Conservation (phyloP, 2,113 vertebrate species). For the Salvelinus sp. region DNA sequence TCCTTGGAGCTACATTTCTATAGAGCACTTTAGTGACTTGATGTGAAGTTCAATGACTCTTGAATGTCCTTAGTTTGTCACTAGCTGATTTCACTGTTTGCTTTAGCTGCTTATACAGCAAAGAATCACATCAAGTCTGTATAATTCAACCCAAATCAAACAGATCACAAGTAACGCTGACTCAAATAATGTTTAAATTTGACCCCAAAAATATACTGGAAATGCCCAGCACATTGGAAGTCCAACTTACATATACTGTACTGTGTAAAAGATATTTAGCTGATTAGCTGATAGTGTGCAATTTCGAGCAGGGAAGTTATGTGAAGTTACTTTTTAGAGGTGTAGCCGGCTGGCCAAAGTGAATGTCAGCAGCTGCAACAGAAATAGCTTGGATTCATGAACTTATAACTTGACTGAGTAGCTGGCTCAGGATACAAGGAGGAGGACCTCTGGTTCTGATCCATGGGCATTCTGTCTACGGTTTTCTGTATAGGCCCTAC, state of each 20-base stretch:
- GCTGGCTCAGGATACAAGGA: not conserved
- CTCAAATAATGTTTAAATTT: not conserved
- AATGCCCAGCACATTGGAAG: not conserved
- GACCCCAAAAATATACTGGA: not conserved
- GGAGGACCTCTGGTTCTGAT: not conserved
- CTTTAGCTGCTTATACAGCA: not conserved
- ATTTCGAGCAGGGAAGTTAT: constrained; percentile 14
- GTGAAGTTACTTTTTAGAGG: constrained; percentile 3
- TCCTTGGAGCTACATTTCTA: not conserved
- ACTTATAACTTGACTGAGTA: not conserved
- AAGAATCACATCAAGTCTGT: not conserved
- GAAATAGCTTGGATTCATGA: constrained; percentile 1
- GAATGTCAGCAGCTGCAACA: constrained; percentile 29
- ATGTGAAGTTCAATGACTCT: not conserved
- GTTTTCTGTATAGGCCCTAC: not conserved
- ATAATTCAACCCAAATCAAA: not conserved
- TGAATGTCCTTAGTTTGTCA: not conserved
- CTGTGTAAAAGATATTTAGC: not conserved
- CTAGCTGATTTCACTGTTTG: not conserved
- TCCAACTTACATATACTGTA: not conserved
- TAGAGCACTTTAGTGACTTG: not conserved
- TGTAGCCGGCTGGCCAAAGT: not conserved
- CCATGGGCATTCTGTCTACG: not conserved
- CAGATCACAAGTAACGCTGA: not conserved
- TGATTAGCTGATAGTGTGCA: constrained; percentile 22